Conservation (phyloP, 2,113 vertebrate species). For the Mustela nigripes region DNA sequence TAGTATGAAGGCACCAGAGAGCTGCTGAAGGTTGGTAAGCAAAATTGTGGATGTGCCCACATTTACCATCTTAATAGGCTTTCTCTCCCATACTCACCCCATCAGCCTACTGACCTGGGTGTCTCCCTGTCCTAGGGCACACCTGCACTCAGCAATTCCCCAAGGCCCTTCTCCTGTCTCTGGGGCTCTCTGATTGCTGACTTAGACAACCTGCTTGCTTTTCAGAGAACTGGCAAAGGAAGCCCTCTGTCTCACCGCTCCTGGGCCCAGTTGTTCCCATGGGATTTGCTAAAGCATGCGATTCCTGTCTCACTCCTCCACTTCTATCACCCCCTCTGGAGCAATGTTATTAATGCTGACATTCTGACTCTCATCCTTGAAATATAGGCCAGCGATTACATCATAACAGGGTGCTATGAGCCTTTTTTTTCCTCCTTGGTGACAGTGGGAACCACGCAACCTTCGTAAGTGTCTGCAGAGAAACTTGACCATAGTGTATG, state of each 20-base stretch:
- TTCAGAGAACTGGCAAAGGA: slow-evolving; percentile 47
- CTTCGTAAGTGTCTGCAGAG: not conserved
- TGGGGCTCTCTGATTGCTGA: slow-evolving; percentile 52
- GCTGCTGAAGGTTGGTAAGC: not conserved
- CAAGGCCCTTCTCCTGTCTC: not conserved
- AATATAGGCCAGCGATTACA: slow-evolving; percentile 80
- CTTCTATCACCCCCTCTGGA: not conserved
- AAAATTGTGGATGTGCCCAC: not conserved
- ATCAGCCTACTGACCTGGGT: not conserved
- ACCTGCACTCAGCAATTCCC: not conserved
- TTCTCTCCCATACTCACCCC: not conserved
- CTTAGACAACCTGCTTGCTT: slow-evolving; percentile 33
- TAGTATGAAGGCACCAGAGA: not conserved
- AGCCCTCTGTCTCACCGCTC: not conserved
- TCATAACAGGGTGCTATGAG: slow-evolving; percentile 62
- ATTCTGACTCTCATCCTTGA: slow-evolving; percentile 70
- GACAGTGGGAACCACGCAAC: slow-evolving; percentile 50
- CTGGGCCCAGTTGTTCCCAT: slow-evolving; percentile 38
- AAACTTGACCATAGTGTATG: slow-evolving; percentile 47
- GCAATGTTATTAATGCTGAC: slow-evolving; percentile 64
- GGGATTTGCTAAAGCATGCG: slow-evolving; percentile 32
- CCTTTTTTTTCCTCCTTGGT: slow-evolving; percentile 59
- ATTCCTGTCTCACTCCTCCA: slow-evolving; percentile 1
- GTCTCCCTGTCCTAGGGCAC: too few relatives aligned
- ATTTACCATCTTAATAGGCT: not conserved